A percentile compares a stretch with the other conserved stretches of the same genome.
Evolutionary conservation across 1,140 invertebrate species (phyloP).

Genomic region (Sminthurinus signatus): DNA sequence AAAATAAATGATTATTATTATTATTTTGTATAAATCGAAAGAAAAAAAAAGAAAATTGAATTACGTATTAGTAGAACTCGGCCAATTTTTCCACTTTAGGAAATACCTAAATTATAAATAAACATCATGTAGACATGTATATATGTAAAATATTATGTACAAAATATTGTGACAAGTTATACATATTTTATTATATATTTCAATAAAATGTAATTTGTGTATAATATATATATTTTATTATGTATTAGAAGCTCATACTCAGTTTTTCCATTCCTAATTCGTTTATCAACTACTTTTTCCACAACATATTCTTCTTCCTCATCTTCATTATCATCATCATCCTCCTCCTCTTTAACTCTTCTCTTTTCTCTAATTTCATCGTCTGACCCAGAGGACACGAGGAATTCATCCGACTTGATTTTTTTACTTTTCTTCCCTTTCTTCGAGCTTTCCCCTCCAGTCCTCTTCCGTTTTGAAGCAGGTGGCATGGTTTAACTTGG

Average conservation of each 20-base stretch:
- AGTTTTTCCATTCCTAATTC: slow-evolving; percentile 10
- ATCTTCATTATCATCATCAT: background rate
- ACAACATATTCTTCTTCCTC: slow-evolving; percentile 13
- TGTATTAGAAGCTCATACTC: too few species aligned
- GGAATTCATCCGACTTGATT: background rate
- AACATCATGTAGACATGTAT: too few species aligned
- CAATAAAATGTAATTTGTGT: too few species aligned
- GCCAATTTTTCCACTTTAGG: slow-evolving; percentile 21
- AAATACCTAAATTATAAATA: too few species aligned
- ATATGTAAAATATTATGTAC: too few species aligned
- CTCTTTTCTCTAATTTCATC: too few species aligned
- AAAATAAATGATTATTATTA: background rate
- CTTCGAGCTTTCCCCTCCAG: background rate
- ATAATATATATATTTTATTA: too few species aligned
- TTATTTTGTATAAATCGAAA: background rate
- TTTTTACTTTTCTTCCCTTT: background rate
- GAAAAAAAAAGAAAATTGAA: background rate
- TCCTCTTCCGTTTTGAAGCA: background rate
- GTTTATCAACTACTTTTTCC: slow-evolving; percentile 17
- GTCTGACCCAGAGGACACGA: background rate
- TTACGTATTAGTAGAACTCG: slow-evolving; percentile 14
- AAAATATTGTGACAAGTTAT: too few species aligned
- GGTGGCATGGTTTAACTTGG: slow-evolving; percentile 3
- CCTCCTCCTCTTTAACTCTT: slow-evolving; percentile 1
- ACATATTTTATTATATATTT: too few species aligned